Percentiles rank a stretch among this genome's conserved stretches.
phyloP scores from a whole-genome alignment of 1,140 invertebrate species.

The Hormaphis cornu region DNA sequence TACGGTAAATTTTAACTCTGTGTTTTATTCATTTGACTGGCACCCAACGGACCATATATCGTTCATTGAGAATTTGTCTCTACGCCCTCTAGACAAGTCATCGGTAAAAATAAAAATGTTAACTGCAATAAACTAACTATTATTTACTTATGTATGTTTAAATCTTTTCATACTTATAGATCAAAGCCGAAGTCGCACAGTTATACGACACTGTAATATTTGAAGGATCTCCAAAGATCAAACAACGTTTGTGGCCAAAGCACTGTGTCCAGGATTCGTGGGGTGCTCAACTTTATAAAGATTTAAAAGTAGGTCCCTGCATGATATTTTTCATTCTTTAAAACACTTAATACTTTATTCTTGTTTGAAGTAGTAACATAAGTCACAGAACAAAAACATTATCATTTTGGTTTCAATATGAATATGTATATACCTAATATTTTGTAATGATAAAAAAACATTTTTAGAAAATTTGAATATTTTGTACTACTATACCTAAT shows the following conservation, averaged over 20 bases:
- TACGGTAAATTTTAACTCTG: constrained; percentile 73
- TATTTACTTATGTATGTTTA: neutral
- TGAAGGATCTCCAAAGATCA: constrained; percentile 68
- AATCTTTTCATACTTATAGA: constrained; percentile 17
- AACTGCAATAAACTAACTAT: neutral
- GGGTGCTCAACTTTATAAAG: constrained; percentile 87
- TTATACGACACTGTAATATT: constrained; percentile 87
- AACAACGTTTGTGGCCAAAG: constrained; percentile 83
- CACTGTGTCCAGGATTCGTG: constrained; percentile 92
- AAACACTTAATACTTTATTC: neutral
- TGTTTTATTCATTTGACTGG: constrained; percentile 97
- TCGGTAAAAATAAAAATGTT: constrained; percentile 46
- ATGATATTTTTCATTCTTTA: constrained; percentile 11
- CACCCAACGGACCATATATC: constrained; percentile 94
- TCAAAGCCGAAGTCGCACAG: constrained; percentile 57
- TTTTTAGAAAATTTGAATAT: no score
- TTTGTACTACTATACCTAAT: no score
- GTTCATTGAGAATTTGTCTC: constrained; percentile 82
- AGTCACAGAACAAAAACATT: constrained; percentile 13
- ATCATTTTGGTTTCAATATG: neutral
- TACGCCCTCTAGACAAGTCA: constrained; percentile 56
- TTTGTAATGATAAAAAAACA: no score
- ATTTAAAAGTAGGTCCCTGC: constrained; percentile 62
- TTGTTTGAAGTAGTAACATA: constrained; percentile 14
- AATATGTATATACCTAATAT: no score